Evolutionary conservation across 1,140 invertebrate genomes (phyloP).

Genomic region (Calosoma granatense): DNA sequence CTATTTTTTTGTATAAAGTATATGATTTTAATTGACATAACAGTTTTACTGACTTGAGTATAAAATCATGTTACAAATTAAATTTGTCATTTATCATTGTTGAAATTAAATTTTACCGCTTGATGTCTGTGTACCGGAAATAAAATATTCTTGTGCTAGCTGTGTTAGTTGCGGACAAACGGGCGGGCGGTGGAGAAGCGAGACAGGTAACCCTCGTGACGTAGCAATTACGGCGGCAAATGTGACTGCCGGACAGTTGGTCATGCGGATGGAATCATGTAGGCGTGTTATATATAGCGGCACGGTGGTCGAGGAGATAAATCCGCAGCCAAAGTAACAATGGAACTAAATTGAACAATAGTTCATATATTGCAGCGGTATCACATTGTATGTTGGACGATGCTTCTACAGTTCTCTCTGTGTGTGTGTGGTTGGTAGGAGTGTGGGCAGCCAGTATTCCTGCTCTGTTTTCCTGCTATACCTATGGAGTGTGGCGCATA

Average conservation of each 20-base stretch:
- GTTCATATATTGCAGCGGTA: constrained; percentile 1
- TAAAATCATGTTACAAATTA: background rate
- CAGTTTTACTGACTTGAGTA: no score
- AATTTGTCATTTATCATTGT: background rate
- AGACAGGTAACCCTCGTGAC: background rate
- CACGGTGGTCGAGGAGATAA: background rate
- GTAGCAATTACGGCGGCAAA: background rate
- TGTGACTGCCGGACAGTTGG: background rate
- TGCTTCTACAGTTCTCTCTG: no score
- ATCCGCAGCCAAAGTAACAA: constrained; percentile 1
- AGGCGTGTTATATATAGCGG: background rate
- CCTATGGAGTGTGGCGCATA: background rate
- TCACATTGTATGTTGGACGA: no score
- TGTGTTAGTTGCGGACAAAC: no score
- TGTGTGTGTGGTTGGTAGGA: no score
- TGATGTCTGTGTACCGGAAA: no score
- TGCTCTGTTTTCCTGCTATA: background rate
- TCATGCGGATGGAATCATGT: background rate
- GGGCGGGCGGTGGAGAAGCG: no score
- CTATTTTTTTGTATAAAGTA: no score
- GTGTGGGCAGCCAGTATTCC: background rate
- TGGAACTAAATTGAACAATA: constrained; percentile 9
- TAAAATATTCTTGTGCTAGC: background rate
- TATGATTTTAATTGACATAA: no score
- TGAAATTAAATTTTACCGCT: background rate